Percentiles rank a stretch among this genome's conserved stretches.
Evolutionary conservation across 1,140 invertebrate species (phyloP).

Genomic region (Monomorium pharaonis): DNA sequence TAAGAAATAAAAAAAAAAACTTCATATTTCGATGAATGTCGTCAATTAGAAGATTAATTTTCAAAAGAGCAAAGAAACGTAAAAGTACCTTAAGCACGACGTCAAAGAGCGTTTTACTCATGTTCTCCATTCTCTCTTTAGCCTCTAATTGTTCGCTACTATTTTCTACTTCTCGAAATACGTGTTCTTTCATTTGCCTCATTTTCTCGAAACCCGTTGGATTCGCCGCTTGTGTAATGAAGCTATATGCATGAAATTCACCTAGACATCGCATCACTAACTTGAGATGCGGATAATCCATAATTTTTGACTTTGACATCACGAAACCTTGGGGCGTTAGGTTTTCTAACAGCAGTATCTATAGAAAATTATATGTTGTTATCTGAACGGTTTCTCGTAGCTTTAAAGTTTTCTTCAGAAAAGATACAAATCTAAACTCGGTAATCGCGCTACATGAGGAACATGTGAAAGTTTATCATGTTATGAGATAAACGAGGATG

Average conservation of each 20-base stretch:
- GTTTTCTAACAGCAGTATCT: constrained; percentile 82
- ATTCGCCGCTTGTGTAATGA: constrained; percentile 78
- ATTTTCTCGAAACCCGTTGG: constrained; percentile 70
- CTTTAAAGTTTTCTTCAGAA: neutral
- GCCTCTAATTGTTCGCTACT: neutral
- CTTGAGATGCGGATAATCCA: constrained; percentile 78
- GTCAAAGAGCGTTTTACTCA: neutral
- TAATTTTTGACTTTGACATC: constrained; percentile 73
- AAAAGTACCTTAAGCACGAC: neutral
- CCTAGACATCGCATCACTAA: constrained; percentile 78
- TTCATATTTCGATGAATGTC: neutral
- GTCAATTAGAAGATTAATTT: neutral
- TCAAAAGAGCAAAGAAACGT: neutral
- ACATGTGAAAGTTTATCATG: constrained; percentile 56
- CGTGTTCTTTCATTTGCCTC: constrained; percentile 55
- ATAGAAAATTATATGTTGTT: neutral
- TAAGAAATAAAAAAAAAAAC: neutral
- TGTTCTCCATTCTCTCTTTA: neutral
- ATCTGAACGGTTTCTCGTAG: neutral
- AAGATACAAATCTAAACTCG: constrained; percentile 1
- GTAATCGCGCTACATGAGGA: neutral
- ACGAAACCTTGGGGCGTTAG: constrained; percentile 77
- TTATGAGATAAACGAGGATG: constrained; percentile 55
- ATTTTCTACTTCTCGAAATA: constrained; percentile 6
- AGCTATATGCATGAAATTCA: constrained; percentile 80